Base-by-base conservation (phyloP, 2,888 invertebrate genomes). In the Nephrotoma flavescens region DNA sequence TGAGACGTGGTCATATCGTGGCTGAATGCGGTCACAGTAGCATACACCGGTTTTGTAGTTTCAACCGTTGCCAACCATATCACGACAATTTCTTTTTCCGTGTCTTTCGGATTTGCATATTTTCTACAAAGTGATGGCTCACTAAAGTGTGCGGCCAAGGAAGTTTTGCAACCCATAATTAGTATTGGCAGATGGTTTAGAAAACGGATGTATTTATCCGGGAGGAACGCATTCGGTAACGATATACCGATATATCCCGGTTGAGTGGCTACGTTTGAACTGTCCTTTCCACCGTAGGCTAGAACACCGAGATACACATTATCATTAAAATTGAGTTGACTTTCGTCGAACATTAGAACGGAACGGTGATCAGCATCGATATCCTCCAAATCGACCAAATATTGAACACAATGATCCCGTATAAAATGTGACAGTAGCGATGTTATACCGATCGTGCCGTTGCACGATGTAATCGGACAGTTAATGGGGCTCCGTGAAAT, bases 381-480 rank as follows among this genome's bases (percentile, higher is more conserved):
- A 86, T 89, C 89, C 85, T 89, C 88, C 87, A 89, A 89, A 87
- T 87, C 86, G 4, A 87, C 85, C 2, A 86, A 57, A 87, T 87
- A 42, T 15, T 41, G 41, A 41, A 41, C 52, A 42, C 86, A 44
- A 86, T 90, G 90, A 87, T 90, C 89, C 0, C 89, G 88, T 4
- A 90, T 87, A 86, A 89, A 89, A 87, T 90, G 90, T 4, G 89
- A 89, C 57, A 90, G 84, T 2, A 90, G 88, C 41, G 89, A 89
- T 0, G 90, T 89, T 15, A 89, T 88, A 4, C 90, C 90, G 42
- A 89, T 88, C 5, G 88, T 89, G 44, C 88, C 88, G 15, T 87
- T 87, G 71, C 90, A 90, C 42, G 87, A 87, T 86, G 88, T 89
- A 19, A 90, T 89, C 9, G 90, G 90, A 87, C 90, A 90, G 4